Evolutionary conservation across 2,888 invertebrate genomes (phyloP), one percentile per base, ranked within the genome.

Genomic region (Chironomus tentans): DNA sequence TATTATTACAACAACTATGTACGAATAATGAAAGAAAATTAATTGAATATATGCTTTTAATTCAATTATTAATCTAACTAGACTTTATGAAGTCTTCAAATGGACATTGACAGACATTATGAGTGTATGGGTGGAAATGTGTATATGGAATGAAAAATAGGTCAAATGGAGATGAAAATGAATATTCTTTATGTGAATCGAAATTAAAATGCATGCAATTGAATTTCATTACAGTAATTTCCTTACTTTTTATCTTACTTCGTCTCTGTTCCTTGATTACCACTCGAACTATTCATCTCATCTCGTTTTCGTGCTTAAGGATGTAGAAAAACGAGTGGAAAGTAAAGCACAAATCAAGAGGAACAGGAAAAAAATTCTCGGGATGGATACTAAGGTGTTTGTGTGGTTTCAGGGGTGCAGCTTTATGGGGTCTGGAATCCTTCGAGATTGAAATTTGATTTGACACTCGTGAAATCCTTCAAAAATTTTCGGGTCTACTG

Each of bases 11-110:
- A 38, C 38, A 4, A 38, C 38, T 10, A 38, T 38, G 38, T 38
- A 38, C 28, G 28, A 28, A 28, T 28, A 28, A 28, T 28, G 28
- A 28, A 28, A 10, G 28, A 65, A 71, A 47, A 71, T 71, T 71
- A 71, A 71, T 71, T 71, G 56, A 71, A 71, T 65, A 21, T 70
- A 28, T 71, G 56, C 24, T 71, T n/a, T 71, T 71, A 71, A 71
- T 71, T 71, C 56, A 71, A 71, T 71, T 71, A 70, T 70, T 28
- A 47, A 15, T 12, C 38, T 38, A 38, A 38, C 38, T 38, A 38
- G 38, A 38, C 38, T 38, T 38, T 38, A 38, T 38, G 38, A 38
- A 10, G 10, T 38, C 38, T 38, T 38, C 38, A 38, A 38, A 38
- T 38, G 38, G 38, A 38, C 38, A 38, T 38, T 38, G 38, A 38